Percentiles rank a stretch among this genome's conserved stretches.
These are phyloP conservation scores for Scrobipalpa costella DNA, from an alignment of 2,888 invertebrate genomes.

Conservation along the genomic window DNA sequence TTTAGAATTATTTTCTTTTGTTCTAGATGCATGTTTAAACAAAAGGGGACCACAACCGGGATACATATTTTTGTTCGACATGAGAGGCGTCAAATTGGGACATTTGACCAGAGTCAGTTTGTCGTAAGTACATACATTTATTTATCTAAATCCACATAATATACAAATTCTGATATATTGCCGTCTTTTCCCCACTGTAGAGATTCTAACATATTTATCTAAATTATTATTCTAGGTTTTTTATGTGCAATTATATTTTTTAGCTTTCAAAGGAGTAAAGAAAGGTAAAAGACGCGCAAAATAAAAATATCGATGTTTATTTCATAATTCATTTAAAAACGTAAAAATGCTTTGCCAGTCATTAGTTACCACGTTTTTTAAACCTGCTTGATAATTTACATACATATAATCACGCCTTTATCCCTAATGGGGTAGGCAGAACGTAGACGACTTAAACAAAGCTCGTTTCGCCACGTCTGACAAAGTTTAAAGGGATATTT, in stretches of 20 bases:
- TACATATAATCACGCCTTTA: too few relatives aligned
- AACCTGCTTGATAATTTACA: too few relatives aligned
- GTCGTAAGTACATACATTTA: conserved; percentile 59
- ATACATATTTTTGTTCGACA: conserved; percentile 85
- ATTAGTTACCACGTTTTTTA: too few relatives aligned
- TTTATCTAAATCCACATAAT: conserved; percentile 20
- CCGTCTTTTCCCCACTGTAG: conserved; percentile 32
- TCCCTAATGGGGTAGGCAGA: too few relatives aligned
- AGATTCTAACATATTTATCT: neutral
- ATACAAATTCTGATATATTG: conserved; percentile 22
- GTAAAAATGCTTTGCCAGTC: neutral
- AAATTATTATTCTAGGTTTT: conserved; percentile 5
- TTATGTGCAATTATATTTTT: conserved; percentile 48
- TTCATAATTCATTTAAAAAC: neutral
- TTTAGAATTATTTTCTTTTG: too few relatives aligned
- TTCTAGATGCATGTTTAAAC: conserved; percentile 80
- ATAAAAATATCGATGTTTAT: conserved; percentile 7
- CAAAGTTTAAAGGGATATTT: too few relatives aligned
- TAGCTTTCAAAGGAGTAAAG: conserved; percentile 78
- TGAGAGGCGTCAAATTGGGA: conserved; percentile 82
- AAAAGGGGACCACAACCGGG: conserved; percentile 83
- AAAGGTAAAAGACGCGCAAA: conserved; percentile 63
- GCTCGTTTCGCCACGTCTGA: too few relatives aligned
- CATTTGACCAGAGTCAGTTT: conserved; percentile 82
- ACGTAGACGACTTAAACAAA: too few relatives aligned